Conservation (phyloP, 2,888 invertebrate genomes). For the Melikaiella ostensackeni region DNA sequence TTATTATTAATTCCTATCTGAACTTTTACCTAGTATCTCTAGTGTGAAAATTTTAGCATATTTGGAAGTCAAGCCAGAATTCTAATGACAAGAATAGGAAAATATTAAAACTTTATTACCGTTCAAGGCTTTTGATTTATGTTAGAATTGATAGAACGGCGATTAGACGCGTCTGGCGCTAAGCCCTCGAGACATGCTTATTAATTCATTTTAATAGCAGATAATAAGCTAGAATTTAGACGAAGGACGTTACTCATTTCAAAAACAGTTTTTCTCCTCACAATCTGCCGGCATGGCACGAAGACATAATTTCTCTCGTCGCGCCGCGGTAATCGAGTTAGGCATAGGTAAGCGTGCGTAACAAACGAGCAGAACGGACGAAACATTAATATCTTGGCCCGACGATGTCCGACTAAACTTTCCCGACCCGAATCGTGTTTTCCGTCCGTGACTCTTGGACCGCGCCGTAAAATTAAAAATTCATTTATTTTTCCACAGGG, state of each 20-base stretch:
- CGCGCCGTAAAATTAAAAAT: slow-evolving; percentile 31
- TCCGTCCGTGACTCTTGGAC: not conserved
- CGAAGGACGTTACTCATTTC: slow-evolving; percentile 28
- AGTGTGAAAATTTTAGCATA: not conserved
- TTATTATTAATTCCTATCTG: no score
- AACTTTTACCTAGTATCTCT: no score
- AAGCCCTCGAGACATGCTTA: slow-evolving; percentile 28
- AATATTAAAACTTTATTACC: not conserved
- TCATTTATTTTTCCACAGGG: slow-evolving; percentile 4
- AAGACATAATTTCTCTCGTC: slow-evolving; percentile 35
- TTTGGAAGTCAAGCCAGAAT: not conserved
- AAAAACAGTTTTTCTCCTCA: slow-evolving; percentile 25
- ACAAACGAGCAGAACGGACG: slow-evolving; percentile 41
- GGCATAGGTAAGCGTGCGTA: slow-evolving; percentile 41
- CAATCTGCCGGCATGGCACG: not conserved
- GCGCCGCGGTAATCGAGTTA: slow-evolving; percentile 35
- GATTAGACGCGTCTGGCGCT: slow-evolving; percentile 33
- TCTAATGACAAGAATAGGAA: not conserved
- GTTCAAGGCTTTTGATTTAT: slow-evolving; percentile 11
- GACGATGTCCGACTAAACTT: slow-evolving; percentile 32
- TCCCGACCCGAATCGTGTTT: slow-evolving; percentile 14
- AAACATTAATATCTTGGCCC: slow-evolving; percentile 41
- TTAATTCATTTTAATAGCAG: slow-evolving; percentile 31
- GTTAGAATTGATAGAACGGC: not conserved
- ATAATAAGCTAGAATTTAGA: slow-evolving; percentile 21